Conservation (phyloP, 1,140 invertebrate species). For the Araneus ventricosus region DNA sequence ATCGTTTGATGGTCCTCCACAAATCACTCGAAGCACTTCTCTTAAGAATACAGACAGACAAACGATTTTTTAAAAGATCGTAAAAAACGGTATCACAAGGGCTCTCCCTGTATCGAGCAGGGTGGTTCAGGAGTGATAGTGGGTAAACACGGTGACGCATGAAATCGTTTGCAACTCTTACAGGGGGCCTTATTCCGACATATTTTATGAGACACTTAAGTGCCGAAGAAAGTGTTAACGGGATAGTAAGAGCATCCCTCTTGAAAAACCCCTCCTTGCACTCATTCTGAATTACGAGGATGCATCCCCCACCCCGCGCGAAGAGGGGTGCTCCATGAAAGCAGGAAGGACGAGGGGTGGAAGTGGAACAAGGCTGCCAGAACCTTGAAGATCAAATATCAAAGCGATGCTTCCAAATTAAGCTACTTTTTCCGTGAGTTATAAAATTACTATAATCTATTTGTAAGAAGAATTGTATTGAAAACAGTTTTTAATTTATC, state of each 20-base stretch:
- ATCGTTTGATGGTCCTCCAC: neutral
- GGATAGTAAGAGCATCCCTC: conserved; percentile 34
- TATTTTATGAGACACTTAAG: conserved; percentile 64
- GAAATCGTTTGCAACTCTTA: conserved; percentile 40
- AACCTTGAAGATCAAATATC: conserved; percentile 6
- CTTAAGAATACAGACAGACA: conserved; percentile 12
- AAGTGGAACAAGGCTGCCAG: conserved; percentile 16
- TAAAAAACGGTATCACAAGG: conserved; percentile 26
- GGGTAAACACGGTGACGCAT: conserved; percentile 37
- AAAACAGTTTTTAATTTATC: too few species aligned
- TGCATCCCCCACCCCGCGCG: neutral
- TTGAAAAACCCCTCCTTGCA: neutral
- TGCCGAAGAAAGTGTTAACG: conserved; percentile 66
- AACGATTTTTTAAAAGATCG: conserved; percentile 25
- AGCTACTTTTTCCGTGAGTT: neutral
- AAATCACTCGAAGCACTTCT: neutral
- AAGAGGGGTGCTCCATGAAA: neutral
- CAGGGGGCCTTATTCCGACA: neutral
- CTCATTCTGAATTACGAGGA: conserved; percentile 62
- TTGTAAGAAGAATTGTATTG: too few species aligned
- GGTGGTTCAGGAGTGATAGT: conserved; percentile 31
- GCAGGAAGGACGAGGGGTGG: neutral
- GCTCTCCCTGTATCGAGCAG: neutral
- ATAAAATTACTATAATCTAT: too few species aligned
- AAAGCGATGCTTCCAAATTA: neutral